These are phyloP conservation scores for Graphium colonna DNA, from an alignment of 2,888 invertebrate genomes.

Conservation along the genomic window DNA sequence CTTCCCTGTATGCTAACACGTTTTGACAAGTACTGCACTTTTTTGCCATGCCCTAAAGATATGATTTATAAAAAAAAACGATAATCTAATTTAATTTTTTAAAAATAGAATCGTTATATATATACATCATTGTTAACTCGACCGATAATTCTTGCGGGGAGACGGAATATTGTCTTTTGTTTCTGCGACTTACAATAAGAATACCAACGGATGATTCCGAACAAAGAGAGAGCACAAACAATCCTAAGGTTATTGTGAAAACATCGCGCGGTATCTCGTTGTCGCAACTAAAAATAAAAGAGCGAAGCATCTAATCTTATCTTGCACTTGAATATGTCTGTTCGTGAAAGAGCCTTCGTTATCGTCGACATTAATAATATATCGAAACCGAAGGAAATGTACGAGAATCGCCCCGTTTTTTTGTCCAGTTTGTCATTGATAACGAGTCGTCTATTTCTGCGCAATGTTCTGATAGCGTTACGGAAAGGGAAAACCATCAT, in stretches of 20 bases:
- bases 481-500: too few relatives aligned
- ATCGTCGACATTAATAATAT: conserved; percentile 2
- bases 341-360: conserved; percentile 12
- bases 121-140: too few relatives aligned
- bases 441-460: neutral
- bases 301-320: conserved; percentile 16
- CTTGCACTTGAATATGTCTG: conserved; percentile 19
- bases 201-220: neutral
- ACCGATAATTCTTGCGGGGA: neutral
- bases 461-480: neutral
- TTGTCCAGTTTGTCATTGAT: neutral
- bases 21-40: too few relatives aligned
- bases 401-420: neutral
- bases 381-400: neutral
- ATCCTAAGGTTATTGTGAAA: conserved; percentile 10
- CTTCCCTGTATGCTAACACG: too few relatives aligned
- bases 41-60: too few relatives aligned
- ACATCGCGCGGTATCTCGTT: conserved; percentile 15
- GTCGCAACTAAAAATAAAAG: conserved; percentile 20
- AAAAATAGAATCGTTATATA: too few relatives aligned
- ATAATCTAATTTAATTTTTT: too few relatives aligned
- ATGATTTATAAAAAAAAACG: too few relatives aligned
- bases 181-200: neutral
- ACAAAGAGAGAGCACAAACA: conserved; percentile 14
- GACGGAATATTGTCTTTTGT: neutral